Conservation (phyloP, 2,113 vertebrate species). For the Helogale parvula region DNA sequence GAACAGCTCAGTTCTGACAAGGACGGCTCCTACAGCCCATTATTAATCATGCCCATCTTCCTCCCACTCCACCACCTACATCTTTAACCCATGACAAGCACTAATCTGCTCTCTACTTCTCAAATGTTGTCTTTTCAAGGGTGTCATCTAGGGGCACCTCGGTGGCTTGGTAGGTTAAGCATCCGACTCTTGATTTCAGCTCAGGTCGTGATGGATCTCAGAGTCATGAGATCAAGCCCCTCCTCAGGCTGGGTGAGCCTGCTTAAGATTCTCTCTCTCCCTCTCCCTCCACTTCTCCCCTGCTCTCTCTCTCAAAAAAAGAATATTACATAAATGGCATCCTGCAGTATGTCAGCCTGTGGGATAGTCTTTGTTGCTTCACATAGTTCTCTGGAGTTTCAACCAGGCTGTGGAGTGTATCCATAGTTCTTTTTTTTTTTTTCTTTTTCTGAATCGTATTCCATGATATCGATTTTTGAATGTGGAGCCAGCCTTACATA, state of each 20-base stretch:
- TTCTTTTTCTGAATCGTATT: too few relatives aligned
- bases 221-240: too few relatives aligned
- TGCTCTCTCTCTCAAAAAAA: not conserved
- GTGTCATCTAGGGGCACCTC: too few relatives aligned
- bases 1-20: not conserved
- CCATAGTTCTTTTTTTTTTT: not conserved
- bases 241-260: too few relatives aligned
- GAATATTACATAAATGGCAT: not conserved
- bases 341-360: not conserved
- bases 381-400: not conserved
- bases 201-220: too few relatives aligned
- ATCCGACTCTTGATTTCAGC: too few relatives aligned
- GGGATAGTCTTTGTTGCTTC: not conserved
- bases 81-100: not conserved
- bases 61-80: not conserved
- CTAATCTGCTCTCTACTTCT: not conserved
- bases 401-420: not conserved
- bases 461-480: not conserved
- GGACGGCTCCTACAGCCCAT: not conserved
- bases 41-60: not conserved
- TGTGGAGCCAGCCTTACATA: not conserved
- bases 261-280: too few relatives aligned
- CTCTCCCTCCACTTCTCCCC: too few relatives aligned
- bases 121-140: not conserved
- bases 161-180: too few relatives aligned